phyloP scores from a whole-genome alignment of 2,113 vertebrate genomes.

The Bubo bubo region DNA sequence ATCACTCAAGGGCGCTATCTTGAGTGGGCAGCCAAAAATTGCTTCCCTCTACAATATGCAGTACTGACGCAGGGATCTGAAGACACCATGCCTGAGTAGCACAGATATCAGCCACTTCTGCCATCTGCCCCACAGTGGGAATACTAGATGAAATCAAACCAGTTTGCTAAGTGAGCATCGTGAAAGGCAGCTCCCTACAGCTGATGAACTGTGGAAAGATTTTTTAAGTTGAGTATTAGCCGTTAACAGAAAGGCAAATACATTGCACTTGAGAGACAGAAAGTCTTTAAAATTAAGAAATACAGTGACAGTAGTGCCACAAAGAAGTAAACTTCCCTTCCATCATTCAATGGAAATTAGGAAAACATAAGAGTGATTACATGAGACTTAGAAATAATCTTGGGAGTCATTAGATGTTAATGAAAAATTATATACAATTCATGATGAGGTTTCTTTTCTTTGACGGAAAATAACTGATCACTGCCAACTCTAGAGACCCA shows the following conservation, averaged over 20 bases:
- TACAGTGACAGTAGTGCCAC: background rate
- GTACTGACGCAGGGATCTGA: slow-evolving; percentile 11
- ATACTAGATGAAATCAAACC: slow-evolving; percentile 25
- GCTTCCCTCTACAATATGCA: background rate
- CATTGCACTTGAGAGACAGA: background rate
- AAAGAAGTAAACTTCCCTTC: background rate
- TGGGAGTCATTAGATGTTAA: background rate
- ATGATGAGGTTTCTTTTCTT: background rate
- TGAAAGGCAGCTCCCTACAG: background rate
- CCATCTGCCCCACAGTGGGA: slow-evolving; percentile 49
- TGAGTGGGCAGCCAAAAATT: slow-evolving; percentile 43
- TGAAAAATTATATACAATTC: background rate
- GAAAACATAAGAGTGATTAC: background rate
- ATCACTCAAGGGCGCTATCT: background rate
- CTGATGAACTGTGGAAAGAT: background rate
- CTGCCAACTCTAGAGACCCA: background rate
- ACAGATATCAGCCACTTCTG: slow-evolving; percentile 7
- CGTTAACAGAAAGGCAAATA: background rate
- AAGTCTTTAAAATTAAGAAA: background rate
- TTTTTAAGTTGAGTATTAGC: background rate
- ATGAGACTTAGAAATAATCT: background rate
- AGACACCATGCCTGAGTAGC: background rate
- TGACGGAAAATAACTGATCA: background rate
- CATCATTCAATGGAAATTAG: background rate
- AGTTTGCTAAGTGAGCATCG: background rate